Evolutionary conservation across 1,140 invertebrate genomes (phyloP).

Genomic region (Alviniconcha marisindica): DNA sequence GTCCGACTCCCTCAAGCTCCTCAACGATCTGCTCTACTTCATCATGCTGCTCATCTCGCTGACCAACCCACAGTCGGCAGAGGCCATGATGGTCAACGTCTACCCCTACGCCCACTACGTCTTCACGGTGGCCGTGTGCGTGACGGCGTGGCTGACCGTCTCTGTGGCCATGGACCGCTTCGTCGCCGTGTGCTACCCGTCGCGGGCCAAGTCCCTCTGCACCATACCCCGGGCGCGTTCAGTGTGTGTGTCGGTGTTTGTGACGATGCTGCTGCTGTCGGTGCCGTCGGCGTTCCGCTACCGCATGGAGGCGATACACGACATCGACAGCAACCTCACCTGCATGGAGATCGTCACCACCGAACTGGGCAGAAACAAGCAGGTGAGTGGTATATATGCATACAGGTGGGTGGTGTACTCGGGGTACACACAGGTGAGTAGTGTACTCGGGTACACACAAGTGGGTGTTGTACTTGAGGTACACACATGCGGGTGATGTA

Average conservation of each 20-base stretch:
- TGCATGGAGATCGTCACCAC: conserved; percentile 63
- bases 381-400: conserved; percentile 34
- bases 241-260: conserved; percentile 62
- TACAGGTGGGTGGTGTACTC: background rate
- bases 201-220: conserved; percentile 90
- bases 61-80: conserved; percentile 58
- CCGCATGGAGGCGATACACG: conserved; percentile 44
- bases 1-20: conserved; percentile 85
- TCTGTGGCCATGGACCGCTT: conserved; percentile 96
- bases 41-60: conserved; percentile 79
- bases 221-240: conserved; percentile 77
- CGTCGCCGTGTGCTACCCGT: conserved; percentile 94
- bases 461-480: background rate
- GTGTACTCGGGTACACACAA: background rate
- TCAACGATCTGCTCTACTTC: conserved; percentile 84
- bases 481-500: no score
- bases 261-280: conserved; percentile 63
- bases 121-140: conserved; percentile 70
- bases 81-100: conserved; percentile 64
- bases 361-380: conserved; percentile 76
- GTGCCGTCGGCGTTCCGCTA: conserved; percentile 70
- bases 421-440: background rate
- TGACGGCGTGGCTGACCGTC: conserved; percentile 92
- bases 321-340: conserved; percentile 50
- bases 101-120: conserved; percentile 75